phyloP scores from a whole-genome alignment of 2,888 invertebrate species.

The Catocala nupta region DNA sequence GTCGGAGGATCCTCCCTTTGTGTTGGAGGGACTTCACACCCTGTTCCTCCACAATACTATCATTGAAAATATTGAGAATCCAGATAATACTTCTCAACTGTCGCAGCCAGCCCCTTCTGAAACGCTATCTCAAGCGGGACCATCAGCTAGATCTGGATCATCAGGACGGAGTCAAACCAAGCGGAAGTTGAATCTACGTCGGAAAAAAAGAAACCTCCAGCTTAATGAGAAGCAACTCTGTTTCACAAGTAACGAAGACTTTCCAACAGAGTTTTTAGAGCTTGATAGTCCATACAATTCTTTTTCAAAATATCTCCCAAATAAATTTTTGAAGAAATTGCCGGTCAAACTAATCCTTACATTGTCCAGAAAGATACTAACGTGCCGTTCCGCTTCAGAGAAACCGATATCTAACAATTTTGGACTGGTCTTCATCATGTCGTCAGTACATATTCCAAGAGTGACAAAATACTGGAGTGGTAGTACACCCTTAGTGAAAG shows the following conservation, averaged over 20 bases:
- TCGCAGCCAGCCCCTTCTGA: not conserved
- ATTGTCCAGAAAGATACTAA: not conserved
- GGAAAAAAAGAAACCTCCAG: constrained; percentile 6
- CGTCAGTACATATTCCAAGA: not conserved
- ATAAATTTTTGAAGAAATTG: not conserved
- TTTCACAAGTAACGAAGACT: constrained; percentile 14
- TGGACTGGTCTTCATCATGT: not conserved
- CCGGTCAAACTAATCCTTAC: not conserved
- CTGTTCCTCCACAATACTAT: no score
- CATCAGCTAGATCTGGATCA: not conserved
- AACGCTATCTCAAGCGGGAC: not conserved
- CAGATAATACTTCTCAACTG: constrained; percentile 6
- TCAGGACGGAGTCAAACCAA: not conserved
- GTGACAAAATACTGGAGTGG: not conserved
- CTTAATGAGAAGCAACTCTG: constrained; percentile 17
- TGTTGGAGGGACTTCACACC: no score
- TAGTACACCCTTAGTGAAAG: not conserved
- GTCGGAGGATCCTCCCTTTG: no score
- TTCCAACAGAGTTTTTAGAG: constrained; percentile 12
- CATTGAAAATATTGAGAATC: constrained; percentile 22
- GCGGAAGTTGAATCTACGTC: not conserved
- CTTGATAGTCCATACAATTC: constrained; percentile 8
- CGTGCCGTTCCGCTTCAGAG: not conserved
- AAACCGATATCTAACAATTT: constrained; percentile 2
- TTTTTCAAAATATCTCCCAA: no score